phyloP scores from a whole-genome alignment of 2,888 invertebrate species.

The Gasteruption jaculator region DNA sequence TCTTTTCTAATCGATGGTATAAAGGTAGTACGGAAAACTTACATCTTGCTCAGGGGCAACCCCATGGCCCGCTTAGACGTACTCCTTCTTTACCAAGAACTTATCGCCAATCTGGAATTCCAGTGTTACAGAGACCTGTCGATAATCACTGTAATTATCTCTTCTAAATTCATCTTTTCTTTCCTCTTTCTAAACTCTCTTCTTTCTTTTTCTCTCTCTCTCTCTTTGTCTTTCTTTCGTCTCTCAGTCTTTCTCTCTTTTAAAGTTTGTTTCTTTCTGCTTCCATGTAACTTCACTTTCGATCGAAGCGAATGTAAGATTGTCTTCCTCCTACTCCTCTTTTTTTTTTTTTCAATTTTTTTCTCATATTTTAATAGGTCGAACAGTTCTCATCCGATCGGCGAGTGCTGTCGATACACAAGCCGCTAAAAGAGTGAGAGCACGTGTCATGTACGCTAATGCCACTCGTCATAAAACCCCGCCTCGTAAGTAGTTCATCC shows the following conservation, averaged over 20 bases:
- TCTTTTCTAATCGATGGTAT: constrained; percentile 36
- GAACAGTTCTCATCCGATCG: too few species aligned
- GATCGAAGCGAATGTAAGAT: neutral
- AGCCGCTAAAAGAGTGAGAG: constrained; percentile 83
- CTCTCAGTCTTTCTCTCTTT: constrained; percentile 7
- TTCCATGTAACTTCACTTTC: neutral
- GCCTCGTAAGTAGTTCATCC: constrained; percentile 76
- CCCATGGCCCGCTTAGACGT: constrained; percentile 55
- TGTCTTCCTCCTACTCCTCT: constrained; percentile 1
- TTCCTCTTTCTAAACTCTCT: constrained; percentile 11
- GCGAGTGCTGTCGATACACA: constrained; percentile 92
- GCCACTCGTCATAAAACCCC: constrained; percentile 74
- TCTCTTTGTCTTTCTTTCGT: constrained; percentile 12
- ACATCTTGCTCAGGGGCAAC: constrained; percentile 47
- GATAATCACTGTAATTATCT: constrained; percentile 48
- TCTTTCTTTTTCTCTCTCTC: constrained; percentile 15
- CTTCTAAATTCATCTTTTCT: constrained; percentile 15
- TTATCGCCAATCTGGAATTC: constrained; percentile 61
- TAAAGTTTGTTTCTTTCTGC: too few species aligned
- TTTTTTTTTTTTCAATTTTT: too few species aligned
- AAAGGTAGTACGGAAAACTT: constrained; percentile 63
- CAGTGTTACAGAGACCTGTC: constrained; percentile 54
- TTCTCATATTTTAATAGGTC: neutral
- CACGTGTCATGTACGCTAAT: constrained; percentile 76
- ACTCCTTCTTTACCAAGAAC: constrained; percentile 60